Evolutionary conservation across 2,888 invertebrate genomes (phyloP).

Genomic region (Eurytoma adleriae): DNA sequence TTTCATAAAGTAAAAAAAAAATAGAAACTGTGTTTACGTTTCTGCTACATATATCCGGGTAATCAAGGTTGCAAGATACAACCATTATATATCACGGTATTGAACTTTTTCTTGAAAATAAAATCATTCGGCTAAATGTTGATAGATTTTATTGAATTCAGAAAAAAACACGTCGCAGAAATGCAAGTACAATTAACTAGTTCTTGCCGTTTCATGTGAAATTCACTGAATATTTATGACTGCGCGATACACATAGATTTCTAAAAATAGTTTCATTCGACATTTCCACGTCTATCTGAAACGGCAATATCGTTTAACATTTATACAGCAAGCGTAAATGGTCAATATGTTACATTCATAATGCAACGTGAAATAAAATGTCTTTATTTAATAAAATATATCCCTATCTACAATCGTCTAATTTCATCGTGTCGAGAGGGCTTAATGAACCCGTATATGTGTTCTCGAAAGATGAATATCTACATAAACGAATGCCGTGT

Average conservation of each 20-base stretch:
- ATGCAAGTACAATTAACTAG: too few relatives aligned
- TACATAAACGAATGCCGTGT: not conserved
- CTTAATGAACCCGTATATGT: constrained; percentile 1
- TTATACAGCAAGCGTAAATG: not conserved
- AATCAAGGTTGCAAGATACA: too few relatives aligned
- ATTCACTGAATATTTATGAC: constrained; percentile 2
- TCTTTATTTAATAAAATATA: not conserved
- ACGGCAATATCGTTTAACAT: not conserved
- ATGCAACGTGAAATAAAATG: not conserved
- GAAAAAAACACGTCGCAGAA: too few relatives aligned
- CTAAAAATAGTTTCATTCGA: constrained; percentile 9
- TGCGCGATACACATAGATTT: constrained; percentile 8
- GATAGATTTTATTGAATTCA: too few relatives aligned
- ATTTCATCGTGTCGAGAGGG: not conserved
- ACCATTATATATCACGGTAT: too few relatives aligned
- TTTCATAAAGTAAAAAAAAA: too few relatives aligned
- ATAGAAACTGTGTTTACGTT: too few relatives aligned
- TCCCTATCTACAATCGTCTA: not conserved
- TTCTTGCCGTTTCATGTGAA: not conserved
- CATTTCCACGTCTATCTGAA: constrained; percentile 12
- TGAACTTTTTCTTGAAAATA: too few relatives aligned
- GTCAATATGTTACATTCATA: not conserved
- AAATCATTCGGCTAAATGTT: too few relatives aligned
- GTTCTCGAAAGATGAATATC: constrained; percentile 14
- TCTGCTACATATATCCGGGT: too few relatives aligned